Evolutionary conservation across 2,113 vertebrate species (phyloP).

Genomic region (Hiodon alosoides): DNA sequence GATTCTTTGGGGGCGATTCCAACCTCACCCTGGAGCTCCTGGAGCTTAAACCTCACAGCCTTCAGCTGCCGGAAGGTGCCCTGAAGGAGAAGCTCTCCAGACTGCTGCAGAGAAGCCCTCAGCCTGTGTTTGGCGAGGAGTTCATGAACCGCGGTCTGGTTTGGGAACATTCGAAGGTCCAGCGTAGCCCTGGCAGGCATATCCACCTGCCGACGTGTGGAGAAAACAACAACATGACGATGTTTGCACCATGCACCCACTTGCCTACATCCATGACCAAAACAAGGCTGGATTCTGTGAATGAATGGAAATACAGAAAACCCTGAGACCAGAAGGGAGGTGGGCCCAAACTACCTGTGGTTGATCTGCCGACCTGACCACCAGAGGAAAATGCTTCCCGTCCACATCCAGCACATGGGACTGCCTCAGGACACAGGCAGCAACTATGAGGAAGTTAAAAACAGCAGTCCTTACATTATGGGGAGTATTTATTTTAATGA

Average conservation of each 20-base stretch:
- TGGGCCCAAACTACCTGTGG: conserved; percentile 28
- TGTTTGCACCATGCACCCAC: too few species aligned
- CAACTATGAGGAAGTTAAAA: conserved; percentile 30
- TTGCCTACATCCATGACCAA: background rate
- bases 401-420: conserved; percentile 34
- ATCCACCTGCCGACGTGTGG: conserved; percentile 49
- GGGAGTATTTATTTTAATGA: too few species aligned
- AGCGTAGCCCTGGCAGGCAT: conserved; percentile 45
- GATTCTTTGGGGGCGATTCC: too few species aligned
- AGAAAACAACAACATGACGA: background rate
- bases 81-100: conserved; percentile 25
- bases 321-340: background rate
- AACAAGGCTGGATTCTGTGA: background rate
- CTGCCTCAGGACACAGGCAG: conserved; percentile 32
- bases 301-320: background rate
- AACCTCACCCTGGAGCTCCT: conserved; percentile 18
- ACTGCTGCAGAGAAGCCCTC: background rate
- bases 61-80: conserved; percentile 50
- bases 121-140: conserved; percentile 40
- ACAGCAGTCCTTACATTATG: background rate
- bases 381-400: conserved; percentile 20
- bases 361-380: conserved; percentile 22
- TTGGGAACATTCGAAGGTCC: conserved; percentile 27
- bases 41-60: conserved; percentile 28
- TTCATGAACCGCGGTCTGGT: background rate